Percentiles rank a stretch among this genome's conserved stretches.
Conservation (phyloP, 2,113 vertebrate species). For the Etheostoma cragini region DNA sequence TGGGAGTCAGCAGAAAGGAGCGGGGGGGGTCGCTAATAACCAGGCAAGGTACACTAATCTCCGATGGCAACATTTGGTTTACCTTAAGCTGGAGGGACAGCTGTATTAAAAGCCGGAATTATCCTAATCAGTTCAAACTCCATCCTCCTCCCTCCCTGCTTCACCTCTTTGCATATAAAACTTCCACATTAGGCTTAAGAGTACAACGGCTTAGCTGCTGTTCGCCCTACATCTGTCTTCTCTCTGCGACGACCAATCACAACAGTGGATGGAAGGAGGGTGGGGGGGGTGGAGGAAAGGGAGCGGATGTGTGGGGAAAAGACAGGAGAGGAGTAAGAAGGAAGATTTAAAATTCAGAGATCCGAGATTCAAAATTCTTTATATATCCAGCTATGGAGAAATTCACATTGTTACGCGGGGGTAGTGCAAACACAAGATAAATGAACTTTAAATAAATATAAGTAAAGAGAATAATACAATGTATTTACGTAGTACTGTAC, state of each 20-base stretch:
- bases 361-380: too few species aligned
- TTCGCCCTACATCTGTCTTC: slow-evolving; percentile 81
- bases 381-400: too few species aligned
- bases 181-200: slow-evolving; percentile 83
- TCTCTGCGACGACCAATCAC: slow-evolving; percentile 68
- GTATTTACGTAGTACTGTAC: too few species aligned
- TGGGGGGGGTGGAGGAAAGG: neutral
- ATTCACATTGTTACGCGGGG: too few species aligned
- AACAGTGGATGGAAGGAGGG: slow-evolving; percentile 43
- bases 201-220: slow-evolving; percentile 80
- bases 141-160: slow-evolving; percentile 79
- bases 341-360: too few species aligned
- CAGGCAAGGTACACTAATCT: slow-evolving; percentile 99
- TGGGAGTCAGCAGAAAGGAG: slow-evolving; percentile 5
- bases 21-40: slow-evolving; percentile 90
- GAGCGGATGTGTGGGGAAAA: neutral
- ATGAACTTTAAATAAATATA: too few species aligned
- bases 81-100: slow-evolving; percentile 99
- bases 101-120: slow-evolving; percentile 99
- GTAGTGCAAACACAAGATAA: too few species aligned
- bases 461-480: too few species aligned
- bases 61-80: slow-evolving; percentile 99
- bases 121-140: slow-evolving; percentile 99
- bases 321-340: neutral
- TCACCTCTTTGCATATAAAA: slow-evolving; percentile 81